Evolutionary conservation across 23 tunicate genomes (phyloP), one percentile per base, ranked within the genome.

Genomic region (Oikopleura dioica): DNA sequence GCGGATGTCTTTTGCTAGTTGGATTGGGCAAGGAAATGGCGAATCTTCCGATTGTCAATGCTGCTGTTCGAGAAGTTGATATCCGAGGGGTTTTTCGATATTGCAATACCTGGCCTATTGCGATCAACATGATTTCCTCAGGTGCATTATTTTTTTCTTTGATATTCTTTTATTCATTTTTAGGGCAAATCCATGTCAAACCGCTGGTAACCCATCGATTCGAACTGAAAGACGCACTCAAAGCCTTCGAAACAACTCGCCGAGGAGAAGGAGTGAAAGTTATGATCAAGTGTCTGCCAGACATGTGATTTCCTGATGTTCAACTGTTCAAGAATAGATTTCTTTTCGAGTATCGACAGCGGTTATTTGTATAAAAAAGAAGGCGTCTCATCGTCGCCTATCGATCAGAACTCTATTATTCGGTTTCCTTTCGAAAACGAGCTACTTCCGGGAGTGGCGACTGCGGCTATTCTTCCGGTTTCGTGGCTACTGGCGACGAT

Each of bases 91-190:
- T 94, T 1, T 94, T 94, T 63, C 79, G 99, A 32, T 94, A 94
- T 80, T 94, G 99, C 81, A 94, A 94, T 69, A 94, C 99, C 12
- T 94, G 92, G 79, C 99, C 99, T 0, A 81, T 88, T 35, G 99
- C 99, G 1, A 94, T 94, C 37, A 86, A 80, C 32, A 94, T 94
- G 99, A 81, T 94, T 5, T 69, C 95, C 1, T 83, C 99, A 23
- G 88, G 72, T 63, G 21, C 55, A 44, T 44, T 44, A 44, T 44
- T 9, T 9, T 44, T 44, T 9, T 9, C 16, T 44, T 9, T 44
- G 16, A 44, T 44, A 44, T 44, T 44, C 9, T 44, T 9, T 9
- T 16, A 16, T 63, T 63, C 26, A 23, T 63, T 21, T 63, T 63
- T 16, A 63, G 72, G 95, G 0, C 87, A 86, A 77, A 80, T 94